These are phyloP conservation scores for Crenichthys baileyi DNA, from an alignment of 2,797 vertebrate genomes.

Conservation along the genomic window DNA sequence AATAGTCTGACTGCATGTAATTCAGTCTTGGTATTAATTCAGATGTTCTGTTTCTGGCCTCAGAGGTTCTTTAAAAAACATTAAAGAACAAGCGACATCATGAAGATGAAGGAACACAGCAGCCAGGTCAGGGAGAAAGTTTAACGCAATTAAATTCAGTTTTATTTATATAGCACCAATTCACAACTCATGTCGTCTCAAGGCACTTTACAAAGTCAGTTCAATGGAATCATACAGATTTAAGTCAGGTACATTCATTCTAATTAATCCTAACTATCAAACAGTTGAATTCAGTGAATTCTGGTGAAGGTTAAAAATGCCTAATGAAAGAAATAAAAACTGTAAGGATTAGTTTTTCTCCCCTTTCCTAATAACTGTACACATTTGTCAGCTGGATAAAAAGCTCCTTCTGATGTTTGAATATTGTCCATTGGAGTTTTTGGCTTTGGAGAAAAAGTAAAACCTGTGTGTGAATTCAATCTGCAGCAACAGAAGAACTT, in stretches of 20 bases:
- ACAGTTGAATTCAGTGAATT: too few species aligned
- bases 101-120: background rate
- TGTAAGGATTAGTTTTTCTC: too few species aligned
- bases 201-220: too few species aligned
- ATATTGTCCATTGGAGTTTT: background rate
- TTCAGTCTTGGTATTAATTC: background rate
- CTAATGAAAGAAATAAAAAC: too few species aligned
- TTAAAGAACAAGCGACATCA: background rate
- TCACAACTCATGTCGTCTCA: too few species aligned
- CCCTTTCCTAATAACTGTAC: background rate
- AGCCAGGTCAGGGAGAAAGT: too few species aligned
- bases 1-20: background rate
- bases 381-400: background rate
- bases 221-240: too few species aligned
- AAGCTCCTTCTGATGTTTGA: background rate
- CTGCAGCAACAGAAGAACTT: slow-evolving; percentile 95
- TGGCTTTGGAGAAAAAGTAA: background rate
- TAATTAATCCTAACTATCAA: too few species aligned
- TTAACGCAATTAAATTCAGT: background rate
- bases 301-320: too few species aligned
- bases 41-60: background rate
- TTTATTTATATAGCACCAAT: too few species aligned
- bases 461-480: slow-evolving; percentile 12
- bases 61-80: background rate
- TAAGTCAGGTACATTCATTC: too few species aligned